Evolutionary conservation across 64 coral and sea anemone genomes (phyloP).

Genomic region (Montipora sp.): DNA sequence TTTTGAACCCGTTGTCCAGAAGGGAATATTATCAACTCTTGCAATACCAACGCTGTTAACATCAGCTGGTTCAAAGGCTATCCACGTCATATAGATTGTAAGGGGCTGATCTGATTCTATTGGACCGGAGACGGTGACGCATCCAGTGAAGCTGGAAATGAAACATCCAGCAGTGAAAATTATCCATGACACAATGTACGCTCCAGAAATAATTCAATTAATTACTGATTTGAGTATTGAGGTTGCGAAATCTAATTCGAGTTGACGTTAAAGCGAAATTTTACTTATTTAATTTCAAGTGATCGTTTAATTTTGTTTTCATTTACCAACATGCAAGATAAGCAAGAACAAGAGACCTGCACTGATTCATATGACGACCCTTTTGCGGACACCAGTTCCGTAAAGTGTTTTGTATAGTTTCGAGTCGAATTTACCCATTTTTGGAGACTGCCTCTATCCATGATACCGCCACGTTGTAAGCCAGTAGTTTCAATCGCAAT

Average conservation of each 20-base stretch:
- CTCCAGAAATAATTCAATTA: neutral
- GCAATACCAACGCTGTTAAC: conserved; percentile 18
- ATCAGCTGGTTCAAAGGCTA: conserved; percentile 58
- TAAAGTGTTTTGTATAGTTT: no score
- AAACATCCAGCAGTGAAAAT: neutral
- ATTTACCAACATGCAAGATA: no score
- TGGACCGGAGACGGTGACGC: conserved; percentile 76
- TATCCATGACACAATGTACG: neutral
- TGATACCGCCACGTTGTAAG: conserved; percentile 76
- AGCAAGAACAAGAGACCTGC: no score
- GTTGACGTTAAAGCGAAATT: no score
- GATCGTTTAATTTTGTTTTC: no score
- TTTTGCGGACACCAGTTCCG: no score
- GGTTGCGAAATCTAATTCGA: neutral
- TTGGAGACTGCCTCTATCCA: conserved; percentile 76
- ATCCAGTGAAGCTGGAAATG: conserved; percentile 61
- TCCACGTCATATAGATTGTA: conserved; percentile 52
- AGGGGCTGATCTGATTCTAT: conserved; percentile 5
- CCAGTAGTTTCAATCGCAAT: neutral
- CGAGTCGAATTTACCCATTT: neutral
- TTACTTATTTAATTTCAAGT: neutral
- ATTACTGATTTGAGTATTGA: no score
- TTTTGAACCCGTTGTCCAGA: conserved; percentile 85
- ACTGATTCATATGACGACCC: no score
- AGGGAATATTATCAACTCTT: conserved; percentile 46